Evolutionary conservation across 2,113 vertebrate genomes (phyloP), one percentile per base, ranked within the genome.

Genomic region (Ibidorhyncha struthersii): DNA sequence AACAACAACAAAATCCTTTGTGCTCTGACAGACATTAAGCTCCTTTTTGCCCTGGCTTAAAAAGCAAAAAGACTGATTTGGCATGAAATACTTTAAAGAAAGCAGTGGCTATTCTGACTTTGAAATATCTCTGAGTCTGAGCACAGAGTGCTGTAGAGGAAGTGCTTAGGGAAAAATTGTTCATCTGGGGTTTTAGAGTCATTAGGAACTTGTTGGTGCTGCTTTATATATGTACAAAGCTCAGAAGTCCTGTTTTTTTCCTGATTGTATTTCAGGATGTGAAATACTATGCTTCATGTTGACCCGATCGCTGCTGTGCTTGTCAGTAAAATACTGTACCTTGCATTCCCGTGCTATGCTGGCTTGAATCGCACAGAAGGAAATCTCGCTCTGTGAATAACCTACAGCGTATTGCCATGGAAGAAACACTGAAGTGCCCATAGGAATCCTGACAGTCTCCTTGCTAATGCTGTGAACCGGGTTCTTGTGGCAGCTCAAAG

Each of bases 351-450:
- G 2, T 52, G 32, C 71, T 82, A 19, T 69, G 58, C 78, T 65
- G 40, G 29, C 53, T 65, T 72, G 67, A 88, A 41, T 72, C 12
- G 2, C 19, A 6, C 34, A 13, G 53, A 81, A 70, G 50, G 67
- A 61, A 53, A 18, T 80, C 23, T 61, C 11, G 5, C 34, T 49
- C 34, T 66, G 6, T 56, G 67, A 72, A 45, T 79, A 45, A 43
- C 34, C 16, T 80, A 9, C 58, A 66, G n/a, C 20, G 8, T 25
- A 9, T 50, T 58, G 66, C 41, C 0, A 1, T 3, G 1, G 27
- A 26, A 49, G 45, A 52, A 90, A 41, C 30, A 6, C 29, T 0
- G 0, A 26, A 86, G 26, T 10, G 26, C 30, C 77, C 0, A 0
- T 22, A n/a, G 55, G 73, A 89, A 63, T 59, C n/a, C 26, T 36